Evolutionary conservation across 2,113 vertebrate species (phyloP).

Genomic region (Oryzias javanicus): DNA sequence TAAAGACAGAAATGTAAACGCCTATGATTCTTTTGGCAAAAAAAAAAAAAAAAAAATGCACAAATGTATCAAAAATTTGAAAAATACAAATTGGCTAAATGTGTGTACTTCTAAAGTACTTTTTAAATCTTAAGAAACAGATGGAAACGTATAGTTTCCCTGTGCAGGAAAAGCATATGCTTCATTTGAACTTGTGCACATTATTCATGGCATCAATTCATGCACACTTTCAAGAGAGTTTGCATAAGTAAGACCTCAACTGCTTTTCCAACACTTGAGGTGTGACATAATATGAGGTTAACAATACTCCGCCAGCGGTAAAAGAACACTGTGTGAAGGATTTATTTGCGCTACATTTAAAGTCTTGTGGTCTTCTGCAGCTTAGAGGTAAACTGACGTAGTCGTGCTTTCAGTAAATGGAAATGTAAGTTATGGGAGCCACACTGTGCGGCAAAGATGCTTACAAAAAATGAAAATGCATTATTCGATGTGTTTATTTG

Average conservation of each 20-base stretch:
- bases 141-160: slow-evolving; percentile 12
- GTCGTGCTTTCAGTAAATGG: slow-evolving; percentile 39
- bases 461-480: slow-evolving; percentile 3
- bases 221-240: slow-evolving; percentile 27
- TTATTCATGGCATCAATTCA: slow-evolving; percentile 20
- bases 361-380: slow-evolving; percentile 44
- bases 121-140: slow-evolving; percentile 53
- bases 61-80: not conserved
- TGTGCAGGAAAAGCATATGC: slow-evolving; percentile 9
- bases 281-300: slow-evolving; percentile 49
- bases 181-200: slow-evolving; percentile 5
- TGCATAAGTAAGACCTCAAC: slow-evolving; percentile 3
- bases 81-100: slow-evolving; percentile 3
- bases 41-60: not conserved
- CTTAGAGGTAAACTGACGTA: slow-evolving; percentile 63
- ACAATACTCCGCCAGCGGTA: slow-evolving; percentile 24
- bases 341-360: slow-evolving; percentile 61
- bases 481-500: slow-evolving; percentile 6
- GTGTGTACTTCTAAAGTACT: slow-evolving; percentile 34
- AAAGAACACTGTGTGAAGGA: slow-evolving; percentile 19
- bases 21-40: not conserved
- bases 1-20: no score
- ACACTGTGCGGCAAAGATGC: slow-evolving; percentile 22
- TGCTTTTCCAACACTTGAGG: slow-evolving; percentile 28
- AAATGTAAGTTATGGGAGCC: slow-evolving; percentile 39